A percentile compares a stretch with the other conserved stretches of the same genome.
These are phyloP conservation scores for Puffinus mauretanicus DNA, from an alignment of 2,113 vertebrate species.

Conservation along the genomic window DNA sequence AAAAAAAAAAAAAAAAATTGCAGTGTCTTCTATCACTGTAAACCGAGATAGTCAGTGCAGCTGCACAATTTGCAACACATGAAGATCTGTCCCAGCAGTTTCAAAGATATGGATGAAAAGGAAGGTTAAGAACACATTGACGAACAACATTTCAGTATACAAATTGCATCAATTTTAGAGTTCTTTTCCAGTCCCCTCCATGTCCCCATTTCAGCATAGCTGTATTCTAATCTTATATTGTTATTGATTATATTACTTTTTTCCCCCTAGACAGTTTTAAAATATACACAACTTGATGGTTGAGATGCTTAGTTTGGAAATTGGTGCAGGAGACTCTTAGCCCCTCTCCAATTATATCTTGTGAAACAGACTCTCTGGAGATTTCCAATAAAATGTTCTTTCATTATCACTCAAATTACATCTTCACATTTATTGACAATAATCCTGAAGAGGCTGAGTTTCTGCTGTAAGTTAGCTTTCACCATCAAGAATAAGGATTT, in stretches of 20 bases:
- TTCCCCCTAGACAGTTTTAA: neutral
- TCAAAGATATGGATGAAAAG: neutral
- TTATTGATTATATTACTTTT: conserved; percentile 40
- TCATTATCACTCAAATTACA: conserved; percentile 64
- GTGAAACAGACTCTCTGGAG: conserved; percentile 35
- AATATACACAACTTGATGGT: neutral
- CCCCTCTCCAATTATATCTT: conserved; percentile 52
- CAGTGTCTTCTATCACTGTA: neutral
- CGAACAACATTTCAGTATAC: neutral
- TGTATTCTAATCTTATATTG: neutral
- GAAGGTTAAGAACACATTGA: neutral
- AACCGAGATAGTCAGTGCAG: neutral
- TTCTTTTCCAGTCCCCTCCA: neutral
- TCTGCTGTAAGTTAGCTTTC: conserved; percentile 28
- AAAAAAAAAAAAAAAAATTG: neutral
- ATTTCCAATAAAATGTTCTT: conserved; percentile 60
- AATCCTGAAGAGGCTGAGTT: neutral
- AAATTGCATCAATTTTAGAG: neutral
- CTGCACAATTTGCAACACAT: neutral
- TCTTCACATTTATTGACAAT: conserved; percentile 25
- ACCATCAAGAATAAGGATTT: neutral
- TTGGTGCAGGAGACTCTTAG: neutral
- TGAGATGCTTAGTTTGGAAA: conserved; percentile 61
- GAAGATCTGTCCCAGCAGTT: neutral
- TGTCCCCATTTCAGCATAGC: neutral